phyloP scores from a whole-genome alignment of 2,797 vertebrate genomes.

The Etheostoma perlongum region DNA sequence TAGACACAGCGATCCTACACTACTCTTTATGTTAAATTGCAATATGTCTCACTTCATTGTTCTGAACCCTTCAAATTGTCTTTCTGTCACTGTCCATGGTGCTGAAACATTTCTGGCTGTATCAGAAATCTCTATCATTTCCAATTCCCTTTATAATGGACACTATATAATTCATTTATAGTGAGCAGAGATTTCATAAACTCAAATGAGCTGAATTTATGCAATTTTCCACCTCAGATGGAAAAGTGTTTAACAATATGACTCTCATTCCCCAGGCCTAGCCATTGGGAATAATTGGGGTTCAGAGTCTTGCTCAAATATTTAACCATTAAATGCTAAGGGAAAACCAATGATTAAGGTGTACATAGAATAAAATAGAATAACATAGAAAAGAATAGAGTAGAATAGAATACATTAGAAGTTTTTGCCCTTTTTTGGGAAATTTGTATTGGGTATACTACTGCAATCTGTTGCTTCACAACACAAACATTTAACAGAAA shows the following conservation, averaged over 20 bases:
- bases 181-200: background rate
- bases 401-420: no score
- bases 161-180: background rate
- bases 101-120: conserved; percentile 22
- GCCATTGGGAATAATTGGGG: background rate
- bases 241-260: background rate
- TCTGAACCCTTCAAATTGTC: background rate
- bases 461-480: no score
- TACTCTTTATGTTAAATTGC: conserved; percentile 1
- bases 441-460: no score
- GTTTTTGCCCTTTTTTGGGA: no score
- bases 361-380: no score
- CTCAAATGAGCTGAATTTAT: background rate
- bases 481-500: no score
- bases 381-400: no score
- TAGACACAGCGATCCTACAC: background rate
- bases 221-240: background rate
- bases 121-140: background rate
- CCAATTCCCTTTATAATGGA: background rate
- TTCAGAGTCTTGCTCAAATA: background rate
- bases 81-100: conserved; percentile 26
- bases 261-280: background rate
- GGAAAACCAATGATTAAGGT: background rate
- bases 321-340: background rate
- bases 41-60: background rate